Conservation (phyloP, 2,888 invertebrate genomes). For the Erebia palarica region DNA sequence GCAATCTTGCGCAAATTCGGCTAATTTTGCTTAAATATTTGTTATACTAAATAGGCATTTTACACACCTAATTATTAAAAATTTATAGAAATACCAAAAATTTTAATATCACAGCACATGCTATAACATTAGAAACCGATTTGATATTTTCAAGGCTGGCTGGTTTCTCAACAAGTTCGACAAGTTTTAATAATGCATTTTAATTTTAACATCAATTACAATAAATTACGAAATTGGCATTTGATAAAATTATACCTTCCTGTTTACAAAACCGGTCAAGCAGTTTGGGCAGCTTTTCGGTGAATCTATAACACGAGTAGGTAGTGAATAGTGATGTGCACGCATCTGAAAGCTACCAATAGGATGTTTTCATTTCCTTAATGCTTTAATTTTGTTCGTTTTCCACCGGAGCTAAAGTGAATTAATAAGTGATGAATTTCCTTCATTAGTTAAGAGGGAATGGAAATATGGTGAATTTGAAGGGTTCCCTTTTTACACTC, state of each 20-base stretch:
- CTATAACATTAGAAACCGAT: background rate
- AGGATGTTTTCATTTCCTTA: too few relatives aligned
- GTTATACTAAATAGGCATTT: background rate
- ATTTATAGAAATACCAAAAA: background rate
- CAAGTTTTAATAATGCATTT: constrained; percentile 6
- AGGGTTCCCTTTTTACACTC: too few relatives aligned
- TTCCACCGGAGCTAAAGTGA: too few relatives aligned
- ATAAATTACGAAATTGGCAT: constrained; percentile 7
- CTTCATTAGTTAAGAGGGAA: too few relatives aligned
- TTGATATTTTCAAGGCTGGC: background rate
- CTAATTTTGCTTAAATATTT: constrained; percentile 29
- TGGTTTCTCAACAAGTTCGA: background rate
- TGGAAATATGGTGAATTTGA: too few relatives aligned
- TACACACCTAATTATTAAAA: background rate
- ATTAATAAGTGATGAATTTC: too few relatives aligned
- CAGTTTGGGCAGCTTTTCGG: too few relatives aligned
- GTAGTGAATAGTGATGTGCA: too few relatives aligned
- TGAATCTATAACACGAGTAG: too few relatives aligned
- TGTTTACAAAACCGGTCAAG: background rate
- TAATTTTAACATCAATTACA: background rate
- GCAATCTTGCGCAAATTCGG: constrained; percentile 77
- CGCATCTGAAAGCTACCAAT: too few relatives aligned
- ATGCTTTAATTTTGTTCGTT: too few relatives aligned
- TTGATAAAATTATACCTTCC: background rate
- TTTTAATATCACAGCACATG: background rate